Conservation (phyloP, 1,140 invertebrate species). For the Homalodisca vitripennis region DNA sequence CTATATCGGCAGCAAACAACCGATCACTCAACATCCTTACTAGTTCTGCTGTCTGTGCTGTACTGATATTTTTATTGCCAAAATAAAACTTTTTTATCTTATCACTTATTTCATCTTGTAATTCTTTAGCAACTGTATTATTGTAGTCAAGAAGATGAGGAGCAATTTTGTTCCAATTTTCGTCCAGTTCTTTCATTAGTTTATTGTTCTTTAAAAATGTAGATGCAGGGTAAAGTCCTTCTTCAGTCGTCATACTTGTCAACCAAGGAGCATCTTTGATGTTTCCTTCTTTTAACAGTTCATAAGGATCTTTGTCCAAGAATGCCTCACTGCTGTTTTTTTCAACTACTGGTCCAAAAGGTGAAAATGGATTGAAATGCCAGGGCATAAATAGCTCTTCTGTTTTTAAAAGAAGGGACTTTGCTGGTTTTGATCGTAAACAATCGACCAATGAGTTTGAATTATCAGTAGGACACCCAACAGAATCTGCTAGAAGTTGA, state of each 20-base stretch:
- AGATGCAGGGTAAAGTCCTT: constrained; percentile 42
- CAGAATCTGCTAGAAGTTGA: constrained; percentile 57
- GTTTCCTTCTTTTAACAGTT: not conserved
- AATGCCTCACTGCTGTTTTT: constrained; percentile 38
- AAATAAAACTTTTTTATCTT: constrained; percentile 40
- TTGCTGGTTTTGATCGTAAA: constrained; percentile 60
- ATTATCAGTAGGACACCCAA: constrained; percentile 66
- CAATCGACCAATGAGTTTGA: constrained; percentile 65
- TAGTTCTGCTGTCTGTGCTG: not conserved
- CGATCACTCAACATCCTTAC: constrained; percentile 39
- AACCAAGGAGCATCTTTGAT: constrained; percentile 42
- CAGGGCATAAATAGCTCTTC: not conserved
- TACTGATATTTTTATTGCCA: constrained; percentile 24
- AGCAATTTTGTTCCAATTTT: constrained; percentile 39
- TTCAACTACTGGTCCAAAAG: constrained; percentile 24
- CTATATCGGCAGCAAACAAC: constrained; percentile 37
- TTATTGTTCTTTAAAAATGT: constrained; percentile 30
- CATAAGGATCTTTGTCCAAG: constrained; percentile 44
- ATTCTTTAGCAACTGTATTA: constrained; percentile 33
- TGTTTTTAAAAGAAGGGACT: constrained; percentile 49
- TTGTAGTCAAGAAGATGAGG: constrained; percentile 42
- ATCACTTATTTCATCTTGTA: constrained; percentile 30
- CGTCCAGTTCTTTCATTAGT: constrained; percentile 35
- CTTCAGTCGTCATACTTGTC: constrained; percentile 43
- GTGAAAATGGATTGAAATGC: constrained; percentile 20